A percentile compares a stretch with the other conserved stretches of the same genome.
These are phyloP conservation scores for Umimayanthus kanabou DNA, from an alignment of 92 coral and sea anemone genomes.

Conservation along the genomic window DNA sequence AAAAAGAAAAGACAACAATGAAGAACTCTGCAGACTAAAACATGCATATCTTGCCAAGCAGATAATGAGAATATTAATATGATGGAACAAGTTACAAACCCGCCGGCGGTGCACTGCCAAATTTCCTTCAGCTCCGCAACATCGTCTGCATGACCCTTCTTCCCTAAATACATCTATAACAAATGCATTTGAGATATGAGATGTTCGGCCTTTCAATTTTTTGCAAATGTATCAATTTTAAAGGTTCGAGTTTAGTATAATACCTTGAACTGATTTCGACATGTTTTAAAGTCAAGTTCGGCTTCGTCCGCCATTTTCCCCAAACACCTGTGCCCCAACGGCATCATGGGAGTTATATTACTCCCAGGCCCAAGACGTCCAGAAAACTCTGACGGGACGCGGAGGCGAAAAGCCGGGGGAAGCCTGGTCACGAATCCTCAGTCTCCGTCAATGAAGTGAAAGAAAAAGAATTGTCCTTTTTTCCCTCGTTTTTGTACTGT, in stretches of 20 bases:
- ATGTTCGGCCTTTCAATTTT: background rate
- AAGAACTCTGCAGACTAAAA: background rate
- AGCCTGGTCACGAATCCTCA: background rate
- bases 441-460: too few relatives aligned
- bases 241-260: background rate
- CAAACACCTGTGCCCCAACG: background rate
- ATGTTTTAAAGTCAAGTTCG: slow-evolving; percentile 5
- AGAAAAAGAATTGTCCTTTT: too few relatives aligned
- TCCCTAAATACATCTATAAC: slow-evolving; percentile 11
- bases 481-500: too few relatives aligned
- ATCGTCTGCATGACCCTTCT: slow-evolving; percentile 15
- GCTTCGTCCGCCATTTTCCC: slow-evolving; percentile 21
- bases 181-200: background rate
- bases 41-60: background rate
- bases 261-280: slow-evolving; percentile 29
- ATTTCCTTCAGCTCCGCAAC: slow-evolving; percentile 3
- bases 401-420: background rate
- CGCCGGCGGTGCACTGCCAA: slow-evolving; percentile 10
- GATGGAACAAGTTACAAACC: background rate
- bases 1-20: background rate
- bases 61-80: background rate
- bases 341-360: background rate
- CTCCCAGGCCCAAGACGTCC: background rate
- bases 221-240: background rate
- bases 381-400: background rate